Conservation (phyloP, 2,888 invertebrate genomes). For the Lydus trimaculatus region DNA sequence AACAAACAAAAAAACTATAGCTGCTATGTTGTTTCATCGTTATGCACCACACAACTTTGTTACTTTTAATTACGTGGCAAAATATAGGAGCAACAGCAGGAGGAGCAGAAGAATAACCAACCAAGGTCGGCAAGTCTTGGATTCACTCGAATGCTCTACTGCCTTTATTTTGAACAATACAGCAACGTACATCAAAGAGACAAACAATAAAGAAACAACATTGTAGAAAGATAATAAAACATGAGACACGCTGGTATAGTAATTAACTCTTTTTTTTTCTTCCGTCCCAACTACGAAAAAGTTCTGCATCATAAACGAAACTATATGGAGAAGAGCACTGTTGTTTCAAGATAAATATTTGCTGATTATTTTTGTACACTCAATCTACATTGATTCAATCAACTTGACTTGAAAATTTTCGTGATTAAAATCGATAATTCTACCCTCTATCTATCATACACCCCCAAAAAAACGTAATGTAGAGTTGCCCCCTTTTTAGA, state of each 20-base stretch:
- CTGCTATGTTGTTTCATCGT: too few species aligned
- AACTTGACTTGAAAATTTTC: too few species aligned
- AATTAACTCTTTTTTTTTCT: conserved; percentile 1
- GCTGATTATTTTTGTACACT: too few species aligned
- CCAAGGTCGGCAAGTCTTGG: conserved; percentile 44
- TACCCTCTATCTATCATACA: background rate
- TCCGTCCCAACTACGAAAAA: background rate
- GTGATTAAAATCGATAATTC: background rate
- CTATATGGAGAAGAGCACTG: too few species aligned
- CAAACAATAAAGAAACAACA: background rate
- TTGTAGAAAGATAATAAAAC: background rate
- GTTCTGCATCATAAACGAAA: conserved; percentile 1
- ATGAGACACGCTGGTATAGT: background rate
- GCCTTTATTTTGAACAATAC: conserved; percentile 44
- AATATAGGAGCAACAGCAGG: too few species aligned
- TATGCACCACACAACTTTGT: background rate
- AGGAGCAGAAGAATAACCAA: too few species aligned
- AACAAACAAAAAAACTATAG: too few species aligned
- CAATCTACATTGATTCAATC: too few species aligned
- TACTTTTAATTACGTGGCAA: background rate
- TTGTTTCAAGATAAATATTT: too few species aligned
- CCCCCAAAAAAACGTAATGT: too few species aligned
- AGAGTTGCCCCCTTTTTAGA: too few species aligned
- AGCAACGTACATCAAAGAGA: conserved; percentile 15
- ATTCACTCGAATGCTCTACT: conserved; percentile 45